Evolutionary conservation across 2,888 invertebrate genomes (phyloP), one percentile per base, ranked within the genome.

Genomic region (Machimus atricapillus): DNA sequence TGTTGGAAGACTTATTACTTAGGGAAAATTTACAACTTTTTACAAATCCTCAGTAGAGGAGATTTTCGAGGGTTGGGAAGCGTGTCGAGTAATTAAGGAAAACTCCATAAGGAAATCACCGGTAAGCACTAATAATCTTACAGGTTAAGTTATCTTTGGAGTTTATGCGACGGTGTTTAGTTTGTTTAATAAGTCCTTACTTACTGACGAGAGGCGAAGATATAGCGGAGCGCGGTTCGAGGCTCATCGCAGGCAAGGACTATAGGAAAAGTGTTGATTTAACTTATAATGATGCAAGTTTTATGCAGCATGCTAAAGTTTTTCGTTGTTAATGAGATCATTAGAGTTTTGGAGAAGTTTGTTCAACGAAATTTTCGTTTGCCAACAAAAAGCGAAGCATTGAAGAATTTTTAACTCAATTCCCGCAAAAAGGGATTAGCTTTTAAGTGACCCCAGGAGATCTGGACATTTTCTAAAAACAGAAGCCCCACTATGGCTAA

Each of bases 281-380:
- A 82, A 87, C 43, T 83, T 87, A 83, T 87, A 83, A 83, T 87
- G 83, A 87, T 83, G 87, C 82, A 83, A 87, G 87, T 87, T 87
- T 87, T 83, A 87, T 87, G 82, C 82, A 83, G 76, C 82, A 16
- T 40, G 37, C 16, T 40, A 46, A 82, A 83, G 37, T 58, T 78
- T 86, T 66, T 86, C 19, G 82, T 66, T 79, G 78, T 78, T 86
- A 86, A 86, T 86, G 86, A 86, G 86, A 86, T 86, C 78, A 86
- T 79, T 86, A 78, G 19, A 86, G 86, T 86, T 86, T 66, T 56
- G 6, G 34, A 83, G 43, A 52, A 37, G 19, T 66, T 83, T 34
- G 31, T 40, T 34, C 40, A 3, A 19, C 7, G 31, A 1, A 34
- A 46, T 14, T 46, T 79, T 79, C 23, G 12, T 79, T 46, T 52